Percentiles rank a stretch among this genome's conserved stretches.
Evolutionary conservation across 2,113 vertebrate species (phyloP).

Genomic region (Siniperca chuatsi): DNA sequence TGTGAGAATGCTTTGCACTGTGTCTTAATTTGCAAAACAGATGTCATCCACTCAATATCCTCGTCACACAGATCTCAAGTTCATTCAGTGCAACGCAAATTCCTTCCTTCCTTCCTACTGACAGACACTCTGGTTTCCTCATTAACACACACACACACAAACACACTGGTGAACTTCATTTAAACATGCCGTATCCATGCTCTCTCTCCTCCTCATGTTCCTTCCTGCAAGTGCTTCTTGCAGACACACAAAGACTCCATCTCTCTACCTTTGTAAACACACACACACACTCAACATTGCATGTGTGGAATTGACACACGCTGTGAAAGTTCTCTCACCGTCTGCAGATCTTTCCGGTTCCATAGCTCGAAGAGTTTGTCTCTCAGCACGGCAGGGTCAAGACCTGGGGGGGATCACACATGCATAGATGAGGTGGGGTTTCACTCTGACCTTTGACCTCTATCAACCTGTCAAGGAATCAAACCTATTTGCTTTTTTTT

Average conservation of each 20-base stretch:
- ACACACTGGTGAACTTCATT: conserved; percentile 38
- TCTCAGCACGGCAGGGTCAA: conserved; percentile 74
- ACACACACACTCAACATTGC: conserved; percentile 22
- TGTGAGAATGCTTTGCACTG: conserved; percentile 66
- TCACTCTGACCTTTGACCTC: conserved; percentile 66
- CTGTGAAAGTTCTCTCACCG: conserved; percentile 78
- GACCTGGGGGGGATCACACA: conserved; percentile 71
- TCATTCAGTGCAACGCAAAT: conserved; percentile 80
- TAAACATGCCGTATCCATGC: conserved; percentile 33
- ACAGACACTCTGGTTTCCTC: conserved; percentile 77
- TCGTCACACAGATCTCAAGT: conserved; percentile 78
- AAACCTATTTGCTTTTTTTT: conserved; percentile 8
- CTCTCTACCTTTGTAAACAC: conserved; percentile 27
- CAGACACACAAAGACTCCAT: conserved; percentile 39
- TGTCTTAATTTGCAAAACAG: conserved; percentile 79
- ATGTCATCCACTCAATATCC: conserved; percentile 79
- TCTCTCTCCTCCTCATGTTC: conserved; percentile 11
- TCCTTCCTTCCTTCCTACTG: conserved; percentile 81
- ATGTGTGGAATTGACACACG: conserved; percentile 45
- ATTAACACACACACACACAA: conserved; percentile 45
- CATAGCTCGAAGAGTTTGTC: conserved; percentile 78
- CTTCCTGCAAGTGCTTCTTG: conserved; percentile 35
- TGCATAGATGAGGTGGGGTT: conserved; percentile 48
- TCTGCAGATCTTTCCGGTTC: conserved; percentile 77
- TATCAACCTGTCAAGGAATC: conserved; percentile 51